Percentiles rank a stretch among this genome's conserved stretches.
These are phyloP conservation scores for Peromyscus aztecus DNA, from an alignment of 2,797 vertebrate genomes.

Conservation along the genomic window DNA sequence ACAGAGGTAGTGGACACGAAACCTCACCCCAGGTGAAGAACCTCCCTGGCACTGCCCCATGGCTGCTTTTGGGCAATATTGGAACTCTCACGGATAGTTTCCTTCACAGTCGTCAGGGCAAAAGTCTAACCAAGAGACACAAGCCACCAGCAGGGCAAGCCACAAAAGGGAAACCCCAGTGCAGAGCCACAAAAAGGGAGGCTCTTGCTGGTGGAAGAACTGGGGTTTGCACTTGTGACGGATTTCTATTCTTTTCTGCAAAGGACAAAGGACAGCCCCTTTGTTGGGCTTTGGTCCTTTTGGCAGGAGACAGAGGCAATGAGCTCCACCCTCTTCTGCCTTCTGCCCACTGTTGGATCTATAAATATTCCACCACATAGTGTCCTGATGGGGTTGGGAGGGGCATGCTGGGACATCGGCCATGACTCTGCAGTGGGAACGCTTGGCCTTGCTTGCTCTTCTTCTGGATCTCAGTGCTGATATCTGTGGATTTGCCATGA, in stretches of 20 bases:
- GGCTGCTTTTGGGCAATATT: background rate
- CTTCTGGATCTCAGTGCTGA: background rate
- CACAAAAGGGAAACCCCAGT: background rate
- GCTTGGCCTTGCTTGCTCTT: background rate
- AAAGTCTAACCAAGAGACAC: background rate
- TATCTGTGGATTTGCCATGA: background rate
- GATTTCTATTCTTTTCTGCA: background rate
- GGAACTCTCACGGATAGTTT: background rate
- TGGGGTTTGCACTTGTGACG: background rate
- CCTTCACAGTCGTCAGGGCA: background rate
- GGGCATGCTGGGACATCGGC: background rate
- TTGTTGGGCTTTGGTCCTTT: background rate
- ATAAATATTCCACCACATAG: background rate
- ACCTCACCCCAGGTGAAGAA: background rate
- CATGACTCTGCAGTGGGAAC: background rate
- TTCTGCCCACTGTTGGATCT: background rate
- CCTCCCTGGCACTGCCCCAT: background rate
- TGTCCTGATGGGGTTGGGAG: background rate
- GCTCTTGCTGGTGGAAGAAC: background rate
- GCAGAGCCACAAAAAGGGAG: background rate
- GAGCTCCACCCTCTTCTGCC: background rate
- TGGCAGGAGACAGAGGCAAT: conserved; percentile 11
- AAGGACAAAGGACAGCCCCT: background rate
- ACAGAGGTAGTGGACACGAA: background rate
- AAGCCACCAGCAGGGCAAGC: background rate